phyloP scores from a whole-genome alignment of 2,113 vertebrate genomes.

The Cheilinus undulatus region DNA sequence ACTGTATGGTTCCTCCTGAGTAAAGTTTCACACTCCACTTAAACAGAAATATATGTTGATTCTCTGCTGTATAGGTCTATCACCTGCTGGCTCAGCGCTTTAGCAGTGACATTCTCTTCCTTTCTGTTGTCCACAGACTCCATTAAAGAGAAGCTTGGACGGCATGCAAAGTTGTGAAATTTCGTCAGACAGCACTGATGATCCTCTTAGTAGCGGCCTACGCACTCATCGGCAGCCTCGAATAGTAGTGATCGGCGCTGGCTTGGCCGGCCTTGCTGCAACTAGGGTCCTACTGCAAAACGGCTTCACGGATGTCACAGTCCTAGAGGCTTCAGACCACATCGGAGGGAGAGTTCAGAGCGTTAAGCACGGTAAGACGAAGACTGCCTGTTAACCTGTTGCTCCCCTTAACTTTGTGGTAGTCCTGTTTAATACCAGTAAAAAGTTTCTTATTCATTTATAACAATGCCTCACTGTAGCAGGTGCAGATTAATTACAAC shows the following conservation, averaged over 20 bases:
- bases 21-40: neutral
- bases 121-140: slow-evolving; percentile 81
- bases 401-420: no score
- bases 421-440: no score
- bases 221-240: slow-evolving; percentile 95
- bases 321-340: slow-evolving; percentile 95
- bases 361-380: slow-evolving; percentile 89
- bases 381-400: no score
- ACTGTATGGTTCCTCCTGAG: neutral
- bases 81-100: neutral
- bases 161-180: slow-evolving; percentile 99
- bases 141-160: slow-evolving; percentile 94
- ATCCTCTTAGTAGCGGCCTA: slow-evolving; percentile 96
- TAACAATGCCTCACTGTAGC: no score
- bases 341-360: slow-evolving; percentile 97
- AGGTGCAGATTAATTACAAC: no score
- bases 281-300: slow-evolving; percentile 92
- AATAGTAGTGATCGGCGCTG: slow-evolving; percentile 96
- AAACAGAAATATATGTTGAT: no score
- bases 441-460: no score
- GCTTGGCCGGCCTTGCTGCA: slow-evolving; percentile 95
- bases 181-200: slow-evolving; percentile 99
- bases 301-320: slow-evolving; percentile 95
- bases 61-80: neutral
- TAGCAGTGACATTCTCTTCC: neutral